These are phyloP conservation scores for Lutjanus campechanus DNA, from an alignment of 2,797 vertebrate species.

Conservation along the genomic window DNA sequence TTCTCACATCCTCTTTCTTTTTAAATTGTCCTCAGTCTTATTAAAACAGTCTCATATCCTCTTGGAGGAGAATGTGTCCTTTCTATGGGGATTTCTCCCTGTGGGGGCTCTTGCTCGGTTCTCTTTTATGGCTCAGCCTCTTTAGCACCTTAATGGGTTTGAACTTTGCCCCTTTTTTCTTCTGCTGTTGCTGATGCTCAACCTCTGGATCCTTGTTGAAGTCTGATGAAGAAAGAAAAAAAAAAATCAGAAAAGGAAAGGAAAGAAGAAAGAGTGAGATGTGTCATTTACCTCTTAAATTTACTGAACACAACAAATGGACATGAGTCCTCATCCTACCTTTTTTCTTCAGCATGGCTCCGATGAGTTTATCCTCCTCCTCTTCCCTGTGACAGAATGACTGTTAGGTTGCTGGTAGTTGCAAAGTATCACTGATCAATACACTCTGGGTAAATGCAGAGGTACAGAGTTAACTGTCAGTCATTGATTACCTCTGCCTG, in stretches of 20 bases:
- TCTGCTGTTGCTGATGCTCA: constrained; percentile 80
- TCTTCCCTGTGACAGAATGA: constrained; percentile 89
- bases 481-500: constrained; percentile 90
- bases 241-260: neutral
- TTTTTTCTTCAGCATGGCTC: constrained; percentile 96
- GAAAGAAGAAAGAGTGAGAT: neutral
- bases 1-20: constrained; percentile 3
- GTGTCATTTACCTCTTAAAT: neutral
- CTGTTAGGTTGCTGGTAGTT: constrained; percentile 17
- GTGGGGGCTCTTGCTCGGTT: constrained; percentile 83
- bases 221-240: constrained; percentile 79
- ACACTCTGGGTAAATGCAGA: neutral
- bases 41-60: constrained; percentile 46
- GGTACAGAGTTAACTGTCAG: neutral
- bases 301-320: neutral
- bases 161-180: constrained; percentile 94
- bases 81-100: constrained; percentile 77
- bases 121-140: constrained; percentile 92
- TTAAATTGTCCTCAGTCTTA: neutral
- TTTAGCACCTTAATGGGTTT: constrained; percentile 97
- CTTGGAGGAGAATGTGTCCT: constrained; percentile 7
- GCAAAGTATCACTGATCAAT: neutral
- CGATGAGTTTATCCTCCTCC: constrained; percentile 97
- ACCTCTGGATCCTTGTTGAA: constrained; percentile 90
- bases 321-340: constrained; percentile 80